Percentiles rank a stretch among this genome's conserved stretches.
Evolutionary conservation across 2,797 vertebrate genomes (phyloP).

Genomic region (Denticeps clupeoides): DNA sequence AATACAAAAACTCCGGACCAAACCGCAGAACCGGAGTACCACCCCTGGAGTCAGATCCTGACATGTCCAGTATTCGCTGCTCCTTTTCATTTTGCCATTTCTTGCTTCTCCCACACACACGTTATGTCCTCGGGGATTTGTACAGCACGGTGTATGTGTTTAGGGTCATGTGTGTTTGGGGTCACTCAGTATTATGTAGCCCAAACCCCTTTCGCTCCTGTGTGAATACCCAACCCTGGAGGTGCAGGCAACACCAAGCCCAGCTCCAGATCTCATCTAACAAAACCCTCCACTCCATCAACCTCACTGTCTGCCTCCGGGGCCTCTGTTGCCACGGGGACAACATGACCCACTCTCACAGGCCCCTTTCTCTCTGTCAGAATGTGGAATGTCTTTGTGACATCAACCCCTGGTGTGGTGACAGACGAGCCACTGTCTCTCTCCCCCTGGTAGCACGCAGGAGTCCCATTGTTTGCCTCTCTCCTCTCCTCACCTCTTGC

Average conservation of each 20-base stretch:
- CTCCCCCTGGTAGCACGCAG: slow-evolving; percentile 35
- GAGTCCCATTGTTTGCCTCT: slow-evolving; percentile 33
- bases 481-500: slow-evolving; percentile 39
- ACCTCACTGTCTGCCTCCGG: slow-evolving; percentile 2
- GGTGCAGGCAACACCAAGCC: not conserved
- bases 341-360: slow-evolving; percentile 9
- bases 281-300: slow-evolving; percentile 1
- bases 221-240: not conserved
- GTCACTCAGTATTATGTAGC: not conserved
- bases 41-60: too few species aligned
- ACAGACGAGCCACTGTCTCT: slow-evolving; percentile 49
- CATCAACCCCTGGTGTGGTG: slow-evolving; percentile 50
- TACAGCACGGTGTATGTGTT: too few species aligned
- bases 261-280: not conserved
- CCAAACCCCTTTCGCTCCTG: not conserved
- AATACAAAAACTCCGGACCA: too few species aligned
- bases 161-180: too few species aligned
- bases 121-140: too few species aligned
- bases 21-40: too few species aligned
- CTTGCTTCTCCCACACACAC: too few species aligned
- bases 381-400: slow-evolving; percentile 48
- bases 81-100: too few species aligned
- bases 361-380: slow-evolving; percentile 20
- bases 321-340: slow-evolving; percentile 1
- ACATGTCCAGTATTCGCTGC: not conserved